Evolutionary conservation across 2,888 invertebrate species (phyloP).

Genomic region (Mactromeris polynyma): DNA sequence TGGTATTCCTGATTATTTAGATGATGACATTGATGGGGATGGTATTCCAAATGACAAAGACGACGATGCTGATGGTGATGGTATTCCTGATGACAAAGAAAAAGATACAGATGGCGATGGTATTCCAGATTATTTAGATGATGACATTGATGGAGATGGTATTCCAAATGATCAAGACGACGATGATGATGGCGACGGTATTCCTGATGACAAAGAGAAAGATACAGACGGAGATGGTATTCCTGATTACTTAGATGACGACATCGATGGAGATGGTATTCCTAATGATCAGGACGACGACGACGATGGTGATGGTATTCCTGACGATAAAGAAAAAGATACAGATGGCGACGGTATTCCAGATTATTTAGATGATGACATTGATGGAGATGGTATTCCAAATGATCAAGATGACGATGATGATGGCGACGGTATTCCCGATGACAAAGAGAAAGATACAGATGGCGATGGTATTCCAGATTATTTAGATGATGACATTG

Average conservation of each 20-base stretch:
- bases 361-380: slow-evolving; percentile 77
- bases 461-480: slow-evolving; percentile 84
- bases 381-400: slow-evolving; percentile 83
- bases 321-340: slow-evolving; percentile 79
- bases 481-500: slow-evolving; percentile 79
- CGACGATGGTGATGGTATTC: slow-evolving; percentile 81
- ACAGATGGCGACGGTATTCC: slow-evolving; percentile 80
- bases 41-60: slow-evolving; percentile 79
- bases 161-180: slow-evolving; percentile 82
- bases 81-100: slow-evolving; percentile 80
- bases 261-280: slow-evolving; percentile 82
- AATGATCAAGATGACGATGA: slow-evolving; percentile 76
- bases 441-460: slow-evolving; percentile 76
- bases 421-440: slow-evolving; percentile 81
- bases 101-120: slow-evolving; percentile 82
- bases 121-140: slow-evolving; percentile 80
- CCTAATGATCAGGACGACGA: slow-evolving; percentile 80
- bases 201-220: slow-evolving; percentile 75
- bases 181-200: slow-evolving; percentile 83
- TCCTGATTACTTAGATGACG: slow-evolving; percentile 75
- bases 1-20: slow-evolving; percentile 80
- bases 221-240: slow-evolving; percentile 78
- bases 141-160: slow-evolving; percentile 82
- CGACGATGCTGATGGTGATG: slow-evolving; percentile 81
- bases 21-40: slow-evolving; percentile 77